phyloP scores from a whole-genome alignment of 2,797 vertebrate species.

The Fratercula arctica region DNA sequence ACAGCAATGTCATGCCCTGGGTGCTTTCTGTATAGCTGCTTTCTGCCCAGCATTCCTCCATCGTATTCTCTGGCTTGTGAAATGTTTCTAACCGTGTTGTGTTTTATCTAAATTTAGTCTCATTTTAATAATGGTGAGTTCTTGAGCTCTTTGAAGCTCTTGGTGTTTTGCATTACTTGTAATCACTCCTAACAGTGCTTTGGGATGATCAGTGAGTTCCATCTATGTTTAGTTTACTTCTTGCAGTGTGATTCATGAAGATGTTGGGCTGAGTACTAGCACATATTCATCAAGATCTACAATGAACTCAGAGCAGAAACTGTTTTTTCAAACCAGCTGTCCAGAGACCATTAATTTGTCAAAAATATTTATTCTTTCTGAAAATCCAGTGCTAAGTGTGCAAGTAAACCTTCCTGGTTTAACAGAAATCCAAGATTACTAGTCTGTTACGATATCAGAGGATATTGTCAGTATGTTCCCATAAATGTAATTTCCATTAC shows the following conservation, averaged over 20 bases:
- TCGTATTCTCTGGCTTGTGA: neutral
- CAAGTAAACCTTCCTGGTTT: neutral
- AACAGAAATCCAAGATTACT: neutral
- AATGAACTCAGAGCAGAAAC: neutral
- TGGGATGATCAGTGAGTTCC: neutral
- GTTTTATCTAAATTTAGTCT: neutral
- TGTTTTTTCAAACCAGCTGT: neutral
- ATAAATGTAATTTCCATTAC: neutral
- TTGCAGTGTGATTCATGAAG: neutral
- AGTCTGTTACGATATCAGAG: neutral
- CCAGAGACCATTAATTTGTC: neutral
- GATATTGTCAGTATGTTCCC: neutral
- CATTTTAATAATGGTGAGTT: neutral
- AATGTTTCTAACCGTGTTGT: neutral
- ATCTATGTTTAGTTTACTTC: neutral
- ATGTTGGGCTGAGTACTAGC: neutral
- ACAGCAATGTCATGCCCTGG: neutral
- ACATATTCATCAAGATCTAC: slow-evolving; percentile 13
- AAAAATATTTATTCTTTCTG: neutral
- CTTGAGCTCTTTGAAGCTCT: neutral
- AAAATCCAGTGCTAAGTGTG: neutral
- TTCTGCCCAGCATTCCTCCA: neutral
- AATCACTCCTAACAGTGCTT: neutral
- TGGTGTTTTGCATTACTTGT: neutral
- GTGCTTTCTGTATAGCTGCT: neutral